Base-by-base conservation (phyloP, 2,113 vertebrate genomes). In the Megatriorchis doriae region DNA sequence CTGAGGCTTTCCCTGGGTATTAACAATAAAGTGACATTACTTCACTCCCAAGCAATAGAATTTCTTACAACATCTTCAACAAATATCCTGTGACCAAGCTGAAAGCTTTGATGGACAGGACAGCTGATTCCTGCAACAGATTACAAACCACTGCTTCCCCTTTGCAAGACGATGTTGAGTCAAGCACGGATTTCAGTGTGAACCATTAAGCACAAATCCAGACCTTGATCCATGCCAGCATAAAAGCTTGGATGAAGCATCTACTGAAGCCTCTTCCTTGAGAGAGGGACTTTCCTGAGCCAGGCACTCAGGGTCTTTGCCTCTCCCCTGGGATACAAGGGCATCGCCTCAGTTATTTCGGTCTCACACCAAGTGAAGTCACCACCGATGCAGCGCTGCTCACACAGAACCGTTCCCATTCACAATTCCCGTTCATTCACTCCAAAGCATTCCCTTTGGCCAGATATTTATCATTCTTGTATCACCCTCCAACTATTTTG, bases 401-500 rank as follows among this genome's bases (percentile, higher is more conserved):
- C 3, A 3, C 25, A 17, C 22, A n/a, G 70, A 48, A 75, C 56
- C 6, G 1, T 87, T 59, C 77, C 81, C 93, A 91, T 94, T 95
- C 96, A 95, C 94, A 92, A 17, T 43, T 95, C 58, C 84, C 1
- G 2, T 82, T 82, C 91, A 89, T 89, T 94, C 91, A 91, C 73
- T 85, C 73, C 89, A 45, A 52, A 89, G 55, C 53, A 38, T 91
- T 91, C 66, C 94, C 5, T 2, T 23, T 67, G 90, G 94, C 59
- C 96, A 97, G 96, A 93, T 89, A 90, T 52, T 94, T 58, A 56
- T 65, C 81, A 16, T 79, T 56, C 80, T 56, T 94, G 77, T 92
- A 74, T 96, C 95, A 94, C 45, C 61, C 92, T 72, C 70, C 81
- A 96, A 53, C 47, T 95, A 94, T 95, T 97, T 92, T 72, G 94